Percentiles rank a stretch among this genome's conserved stretches.
phyloP scores from a whole-genome alignment of 2,113 vertebrate genomes.

The Zosterops hypoxanthus region DNA sequence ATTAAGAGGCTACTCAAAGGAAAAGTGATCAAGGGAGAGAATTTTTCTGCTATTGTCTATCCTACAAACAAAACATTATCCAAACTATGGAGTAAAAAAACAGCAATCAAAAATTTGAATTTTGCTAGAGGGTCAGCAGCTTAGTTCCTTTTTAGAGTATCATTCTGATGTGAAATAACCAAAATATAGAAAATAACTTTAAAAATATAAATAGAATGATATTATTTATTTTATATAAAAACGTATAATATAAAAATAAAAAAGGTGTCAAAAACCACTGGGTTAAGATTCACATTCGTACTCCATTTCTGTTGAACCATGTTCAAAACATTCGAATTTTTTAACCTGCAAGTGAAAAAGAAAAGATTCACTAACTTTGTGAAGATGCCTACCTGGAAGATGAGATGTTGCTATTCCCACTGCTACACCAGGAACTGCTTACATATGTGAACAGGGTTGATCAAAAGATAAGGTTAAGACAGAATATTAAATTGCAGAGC shows the following conservation, averaged over 20 bases:
- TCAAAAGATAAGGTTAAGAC: not conserved
- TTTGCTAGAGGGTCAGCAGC: not conserved
- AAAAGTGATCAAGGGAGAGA: not conserved
- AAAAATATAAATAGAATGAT: not conserved
- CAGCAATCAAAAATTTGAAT: not conserved
- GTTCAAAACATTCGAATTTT: not conserved
- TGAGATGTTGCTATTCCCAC: not conserved
- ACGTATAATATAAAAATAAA: not conserved
- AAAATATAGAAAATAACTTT: not conserved
- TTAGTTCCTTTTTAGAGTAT: not conserved
- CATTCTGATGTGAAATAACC: not conserved
- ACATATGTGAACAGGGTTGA: not conserved
- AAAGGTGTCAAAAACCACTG: not conserved
- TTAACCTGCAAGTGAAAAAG: not conserved
- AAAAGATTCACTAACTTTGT: not conserved
- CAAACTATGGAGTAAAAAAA: not conserved
- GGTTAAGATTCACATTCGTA: not conserved
- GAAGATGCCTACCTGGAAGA: not conserved
- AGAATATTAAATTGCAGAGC: not conserved
- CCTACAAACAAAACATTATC: not conserved
- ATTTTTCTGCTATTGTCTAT: not conserved
- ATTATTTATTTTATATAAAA: not conserved
- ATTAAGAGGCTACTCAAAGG: not conserved
- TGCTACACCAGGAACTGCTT: conserved; percentile 1
- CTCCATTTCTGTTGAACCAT: not conserved